Base-by-base conservation (phyloP, 2,888 invertebrate species). In the Limnephilus marmoratus region DNA sequence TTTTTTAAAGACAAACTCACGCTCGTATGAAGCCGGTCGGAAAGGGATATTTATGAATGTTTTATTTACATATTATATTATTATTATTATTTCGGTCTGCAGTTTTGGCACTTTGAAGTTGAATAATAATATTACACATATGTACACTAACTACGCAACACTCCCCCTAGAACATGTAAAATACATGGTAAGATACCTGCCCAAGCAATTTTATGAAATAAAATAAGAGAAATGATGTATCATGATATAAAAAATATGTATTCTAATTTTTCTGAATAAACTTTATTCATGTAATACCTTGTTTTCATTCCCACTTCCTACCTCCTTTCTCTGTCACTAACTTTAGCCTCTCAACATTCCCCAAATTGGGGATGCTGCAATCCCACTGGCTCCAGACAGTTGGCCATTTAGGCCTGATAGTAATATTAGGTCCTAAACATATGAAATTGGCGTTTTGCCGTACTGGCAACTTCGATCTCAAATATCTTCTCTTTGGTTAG, bases 231-330 rank as follows among this genome's bases (percentile, higher is more conserved):
- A 91, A 92, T 49, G 87, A 88, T 92, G 92, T 91, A 93, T 92
- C 90, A 89, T 93, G 91, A 90, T 88, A 93, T 90, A 80, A 90
- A 88, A 91, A 91, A 90, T 83, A 90, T 93, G 93, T 93, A 93
- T 90, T 93, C 90, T 90, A 92, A 91, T 93, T 92, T 91, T 93
- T 93, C 91, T 92, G 92, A 93, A 93, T 93, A 93, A 93, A 93
- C 88, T 83, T 91, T 93, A 91, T 93, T 91, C 92, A 93, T 93
- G 93, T 91, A 92, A 86, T 34, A 31, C 29, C 7, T 83, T 90
- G 45, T 86, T 85, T 83, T 86, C 68, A 68, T n/a, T 68, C 24
- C 24, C n/a, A 9, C 4, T n/a, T 68, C 24, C 24, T 68, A 9
- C 4, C 41, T 1, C 68, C 45, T 45, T 5, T 24, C 68, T 24